Base-by-base conservation (phyloP, 2,888 invertebrate genomes). In the Cantharis nigra region DNA sequence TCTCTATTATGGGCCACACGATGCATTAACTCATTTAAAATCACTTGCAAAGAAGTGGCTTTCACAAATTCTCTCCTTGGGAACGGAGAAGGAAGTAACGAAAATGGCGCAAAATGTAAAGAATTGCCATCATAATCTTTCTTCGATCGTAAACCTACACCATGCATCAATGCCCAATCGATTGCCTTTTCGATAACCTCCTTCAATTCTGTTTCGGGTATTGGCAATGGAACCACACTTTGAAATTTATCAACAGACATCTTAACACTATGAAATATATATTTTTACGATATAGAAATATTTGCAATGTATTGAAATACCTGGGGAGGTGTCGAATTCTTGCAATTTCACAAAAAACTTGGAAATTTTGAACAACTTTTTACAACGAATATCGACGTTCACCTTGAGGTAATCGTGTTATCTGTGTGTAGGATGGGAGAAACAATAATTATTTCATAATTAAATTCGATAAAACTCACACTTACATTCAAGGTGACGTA, bases 161-260 rank as follows among this genome's bases (percentile, higher is more conserved):
- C 96, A 87, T 96, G 95, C 94, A 95, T 94, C 33, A 96, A 86
- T 0, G 95, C 95, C 94, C 94, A 96, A 87, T 96, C 96, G 87
- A 94, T 95, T 0, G 95, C 93, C 87, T 94, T 95, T 76, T 92
- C 91, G 1, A 93, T 90, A 30, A 96, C 88, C 80, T 93, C 93
- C 14, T 90, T 84, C 70, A 96, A 89, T n/a, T 90, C 88, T 75
- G 92, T 90, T 16, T 91, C 89, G 0, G 92, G 90, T 76, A 96
- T 85, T 1, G 95, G 95, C 79, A 96, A 82, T 4, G 92, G 89
- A 76, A 96, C 86, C 85, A 92, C 92, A n/a, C 91, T 89, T 18
- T 92, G 88, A 75, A 93, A 87, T 11, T 69, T 30, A 64, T 64
- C 69, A 7, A n/a, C 7, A n/a, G 49, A 49, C 49, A 49, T 49